Base-by-base conservation (phyloP, 2,888 invertebrate species). In the Amphimallon solstitiale region DNA sequence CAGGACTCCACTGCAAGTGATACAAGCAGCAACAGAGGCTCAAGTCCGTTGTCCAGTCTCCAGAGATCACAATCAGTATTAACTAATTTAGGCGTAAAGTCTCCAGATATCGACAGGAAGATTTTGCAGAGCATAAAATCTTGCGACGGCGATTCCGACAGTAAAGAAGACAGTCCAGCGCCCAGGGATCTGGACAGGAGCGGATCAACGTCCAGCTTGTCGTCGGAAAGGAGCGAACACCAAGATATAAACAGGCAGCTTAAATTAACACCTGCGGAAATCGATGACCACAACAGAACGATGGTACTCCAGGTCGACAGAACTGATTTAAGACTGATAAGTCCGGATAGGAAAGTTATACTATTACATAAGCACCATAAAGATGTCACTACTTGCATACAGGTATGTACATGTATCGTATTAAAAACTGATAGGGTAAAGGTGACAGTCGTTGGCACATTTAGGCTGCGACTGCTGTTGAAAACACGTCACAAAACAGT, bases 301-400 rank as follows among this genome's bases (percentile, higher is more conserved):
- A 97, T 98, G 97, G 88, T 98, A 38, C 91, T 97, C 78, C 91
- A 91, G 85, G 93, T 98, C 5, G 96, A 95, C 4, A 87, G 92
- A 48, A 88, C 90, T 19, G 96, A 97, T 79, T 85, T 98, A 9
- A 88, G 95, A 48, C 86, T 98, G 3, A 96, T 98, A 71, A 96
- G 95, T 75, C 95, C 96, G 0, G 97, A 97, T 79, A 88, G 94
- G 65, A 98, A 98, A 77, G 92, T 93, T 75, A 91, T 95, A 9
- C 85, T 97, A 5, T 86, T 97, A 5, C 93, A 95, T 76, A 92
- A 95, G 71, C 91, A 91, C 46, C 91, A 97, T 76, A 92, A 90
- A 75, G 96, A 97, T 77, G 92, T 98, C 9, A 91, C 93, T 0
- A 92, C 92, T 71, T 95, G 95, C 74, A 91, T 94, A 1, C 90